phyloP scores from a whole-genome alignment of 2,888 invertebrate species.

The Onchidella celtica region DNA sequence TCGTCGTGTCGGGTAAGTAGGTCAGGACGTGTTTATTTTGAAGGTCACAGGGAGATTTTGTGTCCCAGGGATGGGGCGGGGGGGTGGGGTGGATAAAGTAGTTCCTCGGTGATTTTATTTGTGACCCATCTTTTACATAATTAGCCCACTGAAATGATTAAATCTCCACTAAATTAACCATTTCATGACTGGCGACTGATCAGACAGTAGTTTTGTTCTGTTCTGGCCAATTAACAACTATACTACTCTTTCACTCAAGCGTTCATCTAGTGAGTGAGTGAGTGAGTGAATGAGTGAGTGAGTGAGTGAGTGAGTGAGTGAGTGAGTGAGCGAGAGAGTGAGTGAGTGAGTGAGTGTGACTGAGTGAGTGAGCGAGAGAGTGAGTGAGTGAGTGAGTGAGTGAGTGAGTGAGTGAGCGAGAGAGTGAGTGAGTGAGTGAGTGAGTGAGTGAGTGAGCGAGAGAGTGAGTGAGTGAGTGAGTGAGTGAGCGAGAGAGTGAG shows the following conservation, averaged over 20 bases:
- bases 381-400: background rate
- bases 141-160: too few species aligned
- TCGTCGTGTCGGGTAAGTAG: conserved; percentile 66
- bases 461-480: conserved; percentile 6
- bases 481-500: conserved; percentile 19
- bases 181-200: too few species aligned
- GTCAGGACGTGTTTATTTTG: too few species aligned
- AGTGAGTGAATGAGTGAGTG: too few species aligned
- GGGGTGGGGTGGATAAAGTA: too few species aligned
- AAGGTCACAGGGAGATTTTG: too few species aligned
- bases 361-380: background rate
- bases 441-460: conserved; percentile 14
- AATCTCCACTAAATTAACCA: too few species aligned
- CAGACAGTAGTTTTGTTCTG: background rate
- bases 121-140: too few species aligned
- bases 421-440: conserved; percentile 3
- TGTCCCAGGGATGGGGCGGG: too few species aligned
- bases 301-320: too few species aligned
- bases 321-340: conserved; percentile 2
- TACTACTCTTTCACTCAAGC: background rate
- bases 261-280: too few species aligned
- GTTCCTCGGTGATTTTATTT: too few species aligned
- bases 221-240: background rate
- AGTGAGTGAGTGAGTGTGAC: background rate
- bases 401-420: conserved; percentile 5